Conservation (phyloP, 1,140 invertebrate genomes). For the Drosophila pandora region DNA sequence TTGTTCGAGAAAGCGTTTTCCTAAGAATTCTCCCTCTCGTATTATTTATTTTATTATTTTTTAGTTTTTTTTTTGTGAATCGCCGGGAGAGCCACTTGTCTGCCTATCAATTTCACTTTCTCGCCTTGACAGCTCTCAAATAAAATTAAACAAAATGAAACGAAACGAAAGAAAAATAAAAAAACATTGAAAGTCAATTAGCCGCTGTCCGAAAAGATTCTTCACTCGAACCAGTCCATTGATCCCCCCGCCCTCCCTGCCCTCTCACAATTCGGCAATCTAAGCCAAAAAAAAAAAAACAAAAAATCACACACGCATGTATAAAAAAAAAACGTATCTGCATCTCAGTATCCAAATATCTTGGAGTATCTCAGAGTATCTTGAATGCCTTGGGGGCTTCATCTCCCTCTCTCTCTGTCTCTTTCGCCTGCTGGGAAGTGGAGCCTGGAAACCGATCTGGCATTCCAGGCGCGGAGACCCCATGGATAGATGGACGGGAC, state of each 20-base stretch:
- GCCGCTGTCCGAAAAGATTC: constrained; percentile 69
- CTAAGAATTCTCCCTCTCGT: constrained; percentile 41
- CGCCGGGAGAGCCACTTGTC: constrained; percentile 56
- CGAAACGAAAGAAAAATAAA: constrained; percentile 30
- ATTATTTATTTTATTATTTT: background rate
- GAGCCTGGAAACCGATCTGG: constrained; percentile 27
- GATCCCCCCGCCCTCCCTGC: background rate
- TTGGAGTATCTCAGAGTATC: constrained; percentile 23
- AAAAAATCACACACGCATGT: constrained; percentile 14
- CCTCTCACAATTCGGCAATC: constrained; percentile 17
- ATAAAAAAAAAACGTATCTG: constrained; percentile 2
- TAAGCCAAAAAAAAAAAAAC: constrained; percentile 9
- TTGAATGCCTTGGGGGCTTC: constrained; percentile 14
- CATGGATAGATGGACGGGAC: constrained; percentile 4
- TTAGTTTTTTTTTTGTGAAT: background rate
- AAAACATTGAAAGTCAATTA: constrained; percentile 80
- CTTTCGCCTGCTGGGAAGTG: background rate
- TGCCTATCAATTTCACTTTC: constrained; percentile 76
- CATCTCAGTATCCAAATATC: constrained; percentile 4
- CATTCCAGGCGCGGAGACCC: constrained; percentile 25
- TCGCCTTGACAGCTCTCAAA: constrained; percentile 38
- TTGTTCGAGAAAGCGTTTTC: constrained; percentile 64
- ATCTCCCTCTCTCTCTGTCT: too few species aligned
- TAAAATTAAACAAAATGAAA: constrained; percentile 22
- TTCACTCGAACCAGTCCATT: constrained; percentile 34